These are phyloP conservation scores for Eupithecia dodoneata DNA, from an alignment of 2,888 invertebrate species.

Conservation along the genomic window DNA sequence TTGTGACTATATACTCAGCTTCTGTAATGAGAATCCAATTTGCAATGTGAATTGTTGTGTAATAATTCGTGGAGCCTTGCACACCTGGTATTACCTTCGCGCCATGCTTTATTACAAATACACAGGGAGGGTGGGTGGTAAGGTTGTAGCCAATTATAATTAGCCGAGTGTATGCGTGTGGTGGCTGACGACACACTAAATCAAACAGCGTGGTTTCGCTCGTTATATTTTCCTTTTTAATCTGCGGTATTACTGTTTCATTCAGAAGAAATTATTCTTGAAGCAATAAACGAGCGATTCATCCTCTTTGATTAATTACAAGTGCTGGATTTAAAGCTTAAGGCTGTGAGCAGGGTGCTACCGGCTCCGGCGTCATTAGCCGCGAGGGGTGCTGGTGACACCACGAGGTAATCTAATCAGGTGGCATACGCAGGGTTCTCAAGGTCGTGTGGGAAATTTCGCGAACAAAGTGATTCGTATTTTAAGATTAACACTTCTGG, in stretches of 20 bases:
- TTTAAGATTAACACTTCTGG: constrained; percentile 9
- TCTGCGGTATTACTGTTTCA: neutral
- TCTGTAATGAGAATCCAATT: constrained; percentile 26
- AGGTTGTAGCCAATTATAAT: constrained; percentile 2
- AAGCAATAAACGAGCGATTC: constrained; percentile 27
- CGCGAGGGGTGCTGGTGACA: constrained; percentile 15
- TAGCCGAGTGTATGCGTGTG: neutral
- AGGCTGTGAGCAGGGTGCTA: constrained; percentile 6
- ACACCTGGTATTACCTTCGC: neutral
- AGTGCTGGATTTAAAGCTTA: constrained; percentile 29
- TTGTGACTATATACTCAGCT: neutral
- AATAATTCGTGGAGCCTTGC: neutral
- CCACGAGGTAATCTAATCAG: constrained; percentile 32
- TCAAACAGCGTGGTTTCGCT: neutral
- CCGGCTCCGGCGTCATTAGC: constrained; percentile 15
- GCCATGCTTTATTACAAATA: neutral
- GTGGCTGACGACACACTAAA: neutral
- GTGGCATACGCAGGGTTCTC: constrained; percentile 3
- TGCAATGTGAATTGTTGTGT: constrained; percentile 9
- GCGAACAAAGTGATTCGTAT: constrained; percentile 10
- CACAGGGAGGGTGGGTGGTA: neutral
- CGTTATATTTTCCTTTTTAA: neutral
- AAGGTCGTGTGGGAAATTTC: neutral
- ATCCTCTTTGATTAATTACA: constrained; percentile 30
- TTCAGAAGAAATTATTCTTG: constrained; percentile 17